Evolutionary conservation across 2,888 invertebrate species (phyloP), one percentile per base, ranked within the genome.

Genomic region (Podotricha telesiphe): DNA sequence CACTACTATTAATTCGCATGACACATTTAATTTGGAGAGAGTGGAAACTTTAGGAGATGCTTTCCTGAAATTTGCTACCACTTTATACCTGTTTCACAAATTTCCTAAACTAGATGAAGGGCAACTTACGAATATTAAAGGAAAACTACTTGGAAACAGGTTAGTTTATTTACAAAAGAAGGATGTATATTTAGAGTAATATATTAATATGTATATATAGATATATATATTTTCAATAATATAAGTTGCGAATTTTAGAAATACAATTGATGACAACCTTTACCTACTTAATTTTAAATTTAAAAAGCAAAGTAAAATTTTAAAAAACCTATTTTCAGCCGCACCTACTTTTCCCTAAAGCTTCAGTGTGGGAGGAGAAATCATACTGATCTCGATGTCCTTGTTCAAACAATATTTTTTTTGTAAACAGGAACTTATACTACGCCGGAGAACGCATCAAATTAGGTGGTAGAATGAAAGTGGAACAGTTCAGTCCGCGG

Each of bases 11-110:
- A 94, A 94, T 69, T 95, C 96, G 0, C 93, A 95, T 72, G 98
- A 98, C 79, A 94, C 94, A 6, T 95, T 98, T 74, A 94, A 97
- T 82, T 85, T 97, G 76, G 98, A 99, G 82, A 91, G 98, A 1
- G 89, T 96, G 15, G 98, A 98, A 86, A 97, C 97, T 0, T 93
- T 99, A 4, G 99, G 98, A 0, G 98, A 99, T 84, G 96, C 98
- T 0, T 97, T 96, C 85, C 89, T 99, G 8, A 98, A 99, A 88
- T 96, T 95, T 77, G 95, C 96, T 1, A 93, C 95, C 0, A 96
- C 96, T 0, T 85, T 97, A 3, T 97, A 95, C 82, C 89, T 98
- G 20, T 96, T 94, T 81, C 94, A 95, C 75, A 92, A 93, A 68
- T 97, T 95, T 83, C 94, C 95, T 0, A 84, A 86, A 0, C 94